Conservation (phyloP, 2,113 vertebrate genomes). For the Beaufortia kweichowensis region DNA sequence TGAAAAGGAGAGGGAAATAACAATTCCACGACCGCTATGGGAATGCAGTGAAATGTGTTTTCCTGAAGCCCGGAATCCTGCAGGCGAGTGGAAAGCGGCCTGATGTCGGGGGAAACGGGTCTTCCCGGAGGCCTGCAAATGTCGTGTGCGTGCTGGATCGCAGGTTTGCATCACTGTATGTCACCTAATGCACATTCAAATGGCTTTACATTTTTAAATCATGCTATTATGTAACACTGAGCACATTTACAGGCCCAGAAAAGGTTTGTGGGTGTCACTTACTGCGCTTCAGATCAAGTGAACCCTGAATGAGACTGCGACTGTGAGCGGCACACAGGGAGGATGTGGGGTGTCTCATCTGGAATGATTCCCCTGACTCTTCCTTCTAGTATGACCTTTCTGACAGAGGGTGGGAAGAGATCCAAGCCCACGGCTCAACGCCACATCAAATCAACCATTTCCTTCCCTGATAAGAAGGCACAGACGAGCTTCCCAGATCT, state of each 20-base stretch:
- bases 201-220: conserved; percentile 15
- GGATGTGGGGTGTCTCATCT: conserved; percentile 39
- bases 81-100: conserved; percentile 59
- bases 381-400: conserved; percentile 38
- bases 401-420: conserved; percentile 53
- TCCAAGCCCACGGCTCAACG: conserved; percentile 63
- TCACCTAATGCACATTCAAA: conserved; percentile 28
- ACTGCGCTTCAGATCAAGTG: conserved; percentile 28
- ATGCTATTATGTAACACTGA: conserved; percentile 29
- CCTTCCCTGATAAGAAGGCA: conserved; percentile 67
- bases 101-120: conserved; percentile 50
- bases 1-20: conserved; percentile 63
- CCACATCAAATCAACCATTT: conserved; percentile 75
- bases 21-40: conserved; percentile 72
- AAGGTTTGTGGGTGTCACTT: conserved; percentile 27
- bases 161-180: conserved; percentile 44
- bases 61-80: conserved; percentile 74
- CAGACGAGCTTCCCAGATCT: conserved; percentile 72
- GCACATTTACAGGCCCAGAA: conserved; percentile 26
- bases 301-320: background rate
- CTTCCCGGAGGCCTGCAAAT: conserved; percentile 49
- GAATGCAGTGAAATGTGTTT: conserved; percentile 75
- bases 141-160: conserved; percentile 42
- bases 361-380: conserved; percentile 16
- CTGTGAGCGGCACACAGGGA: background rate